These are phyloP conservation scores for Epistrophella euchroma DNA, from an alignment of 2,888 invertebrate genomes.

Conservation along the genomic window DNA sequence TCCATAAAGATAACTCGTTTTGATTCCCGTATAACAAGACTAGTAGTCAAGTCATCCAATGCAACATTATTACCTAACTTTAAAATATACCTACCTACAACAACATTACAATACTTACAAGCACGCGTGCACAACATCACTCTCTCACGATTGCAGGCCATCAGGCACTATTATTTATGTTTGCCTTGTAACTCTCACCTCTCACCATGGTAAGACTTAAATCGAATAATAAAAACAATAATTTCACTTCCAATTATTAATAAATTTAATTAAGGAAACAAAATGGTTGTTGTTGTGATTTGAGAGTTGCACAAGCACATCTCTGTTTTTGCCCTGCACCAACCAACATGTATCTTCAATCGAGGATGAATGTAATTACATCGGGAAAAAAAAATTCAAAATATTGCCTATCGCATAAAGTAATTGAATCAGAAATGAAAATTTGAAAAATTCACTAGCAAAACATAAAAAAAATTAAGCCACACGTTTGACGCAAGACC, in stretches of 20 bases:
- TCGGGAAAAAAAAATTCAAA: slow-evolving; percentile 13
- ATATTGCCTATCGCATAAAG: slow-evolving; percentile 42
- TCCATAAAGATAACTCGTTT: not conserved
- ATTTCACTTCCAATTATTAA: slow-evolving; percentile 59
- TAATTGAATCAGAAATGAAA: slow-evolving; percentile 63
- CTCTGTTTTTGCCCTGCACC: not conserved
- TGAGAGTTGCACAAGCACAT: slow-evolving; percentile 1
- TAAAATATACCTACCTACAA: not conserved
- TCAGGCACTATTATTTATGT: slow-evolving; percentile 5
- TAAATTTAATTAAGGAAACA: slow-evolving; percentile 60
- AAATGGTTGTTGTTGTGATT: slow-evolving; percentile 24
- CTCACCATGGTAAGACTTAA: slow-evolving; percentile 19
- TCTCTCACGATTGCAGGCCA: not conserved
- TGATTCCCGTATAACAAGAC: not conserved
- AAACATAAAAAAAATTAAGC: not conserved
- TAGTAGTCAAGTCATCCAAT: slow-evolving; percentile 10
- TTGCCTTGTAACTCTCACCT: slow-evolving; percentile 63
- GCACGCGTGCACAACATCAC: not conserved
- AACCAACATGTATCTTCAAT: not conserved
- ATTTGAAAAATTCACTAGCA: not conserved
- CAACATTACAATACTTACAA: not conserved
- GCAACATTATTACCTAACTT: slow-evolving; percentile 32
- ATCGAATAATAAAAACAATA: slow-evolving; percentile 72
- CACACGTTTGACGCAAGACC: not conserved
- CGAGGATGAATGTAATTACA: slow-evolving; percentile 40